A percentile compares a stretch with the other conserved stretches of the same genome.
These are phyloP conservation scores for Prionace glauca DNA, from an alignment of 2,797 vertebrate species.

Conservation along the genomic window DNA sequence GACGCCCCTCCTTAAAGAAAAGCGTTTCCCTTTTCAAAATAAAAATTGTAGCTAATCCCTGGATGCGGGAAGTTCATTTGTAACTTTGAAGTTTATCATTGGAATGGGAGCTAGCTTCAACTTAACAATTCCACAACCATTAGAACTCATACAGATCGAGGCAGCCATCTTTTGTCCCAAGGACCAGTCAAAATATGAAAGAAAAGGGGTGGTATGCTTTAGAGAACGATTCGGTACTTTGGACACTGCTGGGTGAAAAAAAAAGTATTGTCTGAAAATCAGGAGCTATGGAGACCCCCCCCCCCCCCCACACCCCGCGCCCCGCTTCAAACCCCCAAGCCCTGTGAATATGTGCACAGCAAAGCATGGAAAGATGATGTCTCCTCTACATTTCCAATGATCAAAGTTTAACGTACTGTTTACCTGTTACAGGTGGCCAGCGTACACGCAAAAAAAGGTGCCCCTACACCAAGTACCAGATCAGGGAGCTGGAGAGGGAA, in stretches of 20 bases:
- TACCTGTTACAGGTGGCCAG: constrained; percentile 76
- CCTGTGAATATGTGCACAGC: neutral
- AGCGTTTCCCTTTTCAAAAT: neutral
- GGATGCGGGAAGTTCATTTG: neutral
- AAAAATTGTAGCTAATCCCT: neutral
- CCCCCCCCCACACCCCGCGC: too few relatives aligned
- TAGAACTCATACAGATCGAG: neutral
- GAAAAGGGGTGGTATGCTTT: neutral
- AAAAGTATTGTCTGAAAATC: neutral
- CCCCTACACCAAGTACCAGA: constrained; percentile 94
- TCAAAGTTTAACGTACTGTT: constrained; percentile 39
- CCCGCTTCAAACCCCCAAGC: too few relatives aligned
- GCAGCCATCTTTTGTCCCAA: constrained; percentile 16
- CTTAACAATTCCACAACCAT: neutral
- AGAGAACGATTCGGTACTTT: neutral
- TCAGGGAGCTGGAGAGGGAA: constrained; percentile 93
- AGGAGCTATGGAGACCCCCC: neutral
- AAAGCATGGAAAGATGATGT: neutral
- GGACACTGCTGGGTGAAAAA: neutral
- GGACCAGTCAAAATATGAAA: neutral
- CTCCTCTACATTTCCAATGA: neutral
- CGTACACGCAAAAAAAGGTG: constrained; percentile 94
- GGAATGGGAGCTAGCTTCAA: neutral
- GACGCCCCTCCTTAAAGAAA: neutral
- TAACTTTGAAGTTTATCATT: neutral